Evolutionary conservation across 2,888 invertebrate species (phyloP).

Genomic region (Andrena praecox): DNA sequence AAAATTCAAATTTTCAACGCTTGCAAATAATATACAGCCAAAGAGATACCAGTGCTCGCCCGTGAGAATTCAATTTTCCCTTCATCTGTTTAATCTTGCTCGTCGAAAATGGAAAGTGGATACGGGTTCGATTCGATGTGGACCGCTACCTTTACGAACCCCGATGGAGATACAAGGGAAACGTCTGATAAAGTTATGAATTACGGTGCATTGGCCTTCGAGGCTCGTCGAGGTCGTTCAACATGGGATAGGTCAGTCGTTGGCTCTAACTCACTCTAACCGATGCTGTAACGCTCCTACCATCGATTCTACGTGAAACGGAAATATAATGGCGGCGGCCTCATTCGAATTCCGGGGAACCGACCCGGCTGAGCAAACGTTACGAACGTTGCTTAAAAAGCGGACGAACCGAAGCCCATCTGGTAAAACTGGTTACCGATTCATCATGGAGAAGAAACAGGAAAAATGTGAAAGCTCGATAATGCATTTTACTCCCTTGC

Average conservation of each 20-base stretch:
- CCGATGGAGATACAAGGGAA: slow-evolving; percentile 10
- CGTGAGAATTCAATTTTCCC: slow-evolving; percentile 14
- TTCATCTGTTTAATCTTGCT: slow-evolving; percentile 24
- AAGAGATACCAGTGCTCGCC: neutral
- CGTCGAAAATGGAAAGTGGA: slow-evolving; percentile 9
- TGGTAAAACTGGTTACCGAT: neutral
- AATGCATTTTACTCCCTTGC: neutral
- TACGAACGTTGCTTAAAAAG: slow-evolving; percentile 15
- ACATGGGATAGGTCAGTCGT: slow-evolving; percentile 58
- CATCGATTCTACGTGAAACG: slow-evolving; percentile 42
- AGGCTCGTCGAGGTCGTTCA: slow-evolving; percentile 55
- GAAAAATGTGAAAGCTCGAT: neutral
- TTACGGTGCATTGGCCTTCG: slow-evolving; percentile 58
- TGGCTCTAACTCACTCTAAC: slow-evolving; percentile 56
- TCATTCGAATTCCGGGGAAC: slow-evolving; percentile 19
- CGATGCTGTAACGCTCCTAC: slow-evolving; percentile 21
- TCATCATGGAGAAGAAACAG: neutral
- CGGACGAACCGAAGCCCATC: slow-evolving; percentile 1
- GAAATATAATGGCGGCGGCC: slow-evolving; percentile 38
- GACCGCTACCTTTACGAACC: slow-evolving; percentile 12
- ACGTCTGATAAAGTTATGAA: slow-evolving; percentile 57
- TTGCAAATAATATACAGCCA: slow-evolving; percentile 1
- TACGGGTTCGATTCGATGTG: slow-evolving; percentile 5
- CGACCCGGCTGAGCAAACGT: slow-evolving; percentile 6
- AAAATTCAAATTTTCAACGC: neutral